A percentile compares a stretch with the other conserved stretches of the same genome.
Conservation (phyloP, 2,888 invertebrate genomes). For the Apodemia zela region DNA sequence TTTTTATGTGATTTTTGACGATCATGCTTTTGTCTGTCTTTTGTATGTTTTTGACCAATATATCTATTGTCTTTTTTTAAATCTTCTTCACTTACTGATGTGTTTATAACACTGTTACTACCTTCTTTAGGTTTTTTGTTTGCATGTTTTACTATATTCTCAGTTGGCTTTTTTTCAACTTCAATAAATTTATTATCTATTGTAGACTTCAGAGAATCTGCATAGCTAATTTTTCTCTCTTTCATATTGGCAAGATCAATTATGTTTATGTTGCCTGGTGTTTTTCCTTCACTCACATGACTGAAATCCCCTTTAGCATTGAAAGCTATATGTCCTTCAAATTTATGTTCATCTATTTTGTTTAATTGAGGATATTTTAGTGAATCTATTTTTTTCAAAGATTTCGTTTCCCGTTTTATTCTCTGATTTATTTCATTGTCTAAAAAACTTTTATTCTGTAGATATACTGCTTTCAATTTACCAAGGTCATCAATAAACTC, state of each 20-base stretch:
- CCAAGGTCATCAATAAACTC: slow-evolving; percentile 55
- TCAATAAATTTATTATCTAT: neutral
- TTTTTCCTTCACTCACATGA: slow-evolving; percentile 11
- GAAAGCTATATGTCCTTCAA: slow-evolving; percentile 35
- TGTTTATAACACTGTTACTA: slow-evolving; percentile 25
- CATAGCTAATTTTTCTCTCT: slow-evolving; percentile 53
- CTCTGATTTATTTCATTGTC: slow-evolving; percentile 58
- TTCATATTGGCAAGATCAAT: slow-evolving; percentile 31
- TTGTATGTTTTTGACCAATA: slow-evolving; percentile 48
- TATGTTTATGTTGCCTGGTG: slow-evolving; percentile 26
- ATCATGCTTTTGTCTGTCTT: slow-evolving; percentile 58
- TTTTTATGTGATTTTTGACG: slow-evolving; percentile 61
- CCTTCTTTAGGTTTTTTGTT: slow-evolving; percentile 38
- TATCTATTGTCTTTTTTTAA: slow-evolving; percentile 66
- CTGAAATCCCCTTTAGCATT: slow-evolving; percentile 33
- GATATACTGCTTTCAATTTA: slow-evolving; percentile 57
- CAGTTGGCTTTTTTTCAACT: neutral
- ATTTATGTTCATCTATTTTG: slow-evolving; percentile 39
- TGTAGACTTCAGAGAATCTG: slow-evolving; percentile 54
- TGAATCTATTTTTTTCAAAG: slow-evolving; percentile 40
- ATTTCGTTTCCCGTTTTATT: slow-evolving; percentile 45
- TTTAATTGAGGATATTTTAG: slow-evolving; percentile 32
- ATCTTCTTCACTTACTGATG: slow-evolving; percentile 54
- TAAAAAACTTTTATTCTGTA: slow-evolving; percentile 65
- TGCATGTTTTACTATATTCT: slow-evolving; percentile 23